These are phyloP conservation scores for Neoniphon sammara DNA, from an alignment of 2,797 vertebrate species.

Conservation along the genomic window DNA sequence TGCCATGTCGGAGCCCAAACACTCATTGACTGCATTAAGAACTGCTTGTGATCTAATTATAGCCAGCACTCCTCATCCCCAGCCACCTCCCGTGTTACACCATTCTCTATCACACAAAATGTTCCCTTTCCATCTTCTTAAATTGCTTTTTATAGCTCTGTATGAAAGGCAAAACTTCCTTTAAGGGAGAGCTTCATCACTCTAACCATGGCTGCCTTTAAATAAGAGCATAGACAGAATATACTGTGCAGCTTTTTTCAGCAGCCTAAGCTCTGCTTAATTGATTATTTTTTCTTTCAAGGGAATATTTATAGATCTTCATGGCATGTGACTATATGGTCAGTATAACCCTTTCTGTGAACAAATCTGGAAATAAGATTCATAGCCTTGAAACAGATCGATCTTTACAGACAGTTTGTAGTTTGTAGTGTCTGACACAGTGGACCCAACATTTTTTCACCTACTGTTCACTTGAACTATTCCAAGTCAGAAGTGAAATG, in stretches of 20 bases:
- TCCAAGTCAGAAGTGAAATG: too few species aligned
- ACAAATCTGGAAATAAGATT: too few species aligned
- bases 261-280: not conserved
- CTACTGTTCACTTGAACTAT: too few species aligned
- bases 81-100: conserved; percentile 22
- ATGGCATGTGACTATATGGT: not conserved
- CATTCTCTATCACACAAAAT: conserved; percentile 11
- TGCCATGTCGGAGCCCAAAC: conserved; percentile 42
- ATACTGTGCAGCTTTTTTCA: not conserved
- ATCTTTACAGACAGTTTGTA: too few species aligned
- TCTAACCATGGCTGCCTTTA: not conserved
- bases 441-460: too few species aligned
- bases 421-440: not conserved
- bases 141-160: conserved; percentile 24
- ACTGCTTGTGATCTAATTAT: conserved; percentile 50
- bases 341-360: not conserved
- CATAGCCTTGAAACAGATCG: too few species aligned
- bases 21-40: conserved; percentile 51
- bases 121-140: conserved; percentile 33
- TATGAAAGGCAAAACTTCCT: conserved; percentile 9
- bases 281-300: not conserved
- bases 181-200: not conserved
- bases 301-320: not conserved
- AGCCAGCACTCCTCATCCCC: conserved; percentile 28
- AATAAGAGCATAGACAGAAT: not conserved